Evolutionary conservation across 92 coral and sea anemone species (phyloP), one percentile per base, ranked within the genome.

Genomic region (Porites evermanni): DNA sequence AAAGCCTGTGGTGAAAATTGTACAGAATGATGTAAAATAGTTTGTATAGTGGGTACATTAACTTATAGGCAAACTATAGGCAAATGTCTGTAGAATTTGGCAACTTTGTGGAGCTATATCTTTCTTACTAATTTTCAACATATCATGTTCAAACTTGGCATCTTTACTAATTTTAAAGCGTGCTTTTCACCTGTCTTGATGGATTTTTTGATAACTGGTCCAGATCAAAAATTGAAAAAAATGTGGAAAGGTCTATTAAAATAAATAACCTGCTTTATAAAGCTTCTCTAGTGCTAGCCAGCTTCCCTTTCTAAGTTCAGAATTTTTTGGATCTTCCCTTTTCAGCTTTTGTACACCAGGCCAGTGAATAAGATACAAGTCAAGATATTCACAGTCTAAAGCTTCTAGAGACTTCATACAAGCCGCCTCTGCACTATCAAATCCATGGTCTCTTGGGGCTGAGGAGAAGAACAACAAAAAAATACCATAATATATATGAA

Each of bases 361-460:
- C 98, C 98, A 96, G 85, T 96, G 98, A 51, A 96, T 94, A 12
- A 96, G 89, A 74, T 96, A 94, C 79, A 96, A 80, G 71, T 96
- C 98, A n/a, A 96, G 83, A 75, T 96, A 94, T 14, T 88, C 94
- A 74, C 98, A 91, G 75, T 79, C 90, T 17, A 96, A 93, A 38
- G 81, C 88, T 70, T 94, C 83, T 9, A 96, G 71, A 2, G 98
- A 92, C 67, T 91, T 83, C 80, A 77, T 58, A 79, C 94, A 94
- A 12, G 96, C 98, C 50, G 81, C 85, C 59, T 96, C 87, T 51
- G 98, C 92, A 12, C 87, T 67, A 44, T 89, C 98, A 65, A 86
- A 87, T 13, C 98, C 98, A 84, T 94, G 98, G 53, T 93, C 95
- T 68, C 88, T 90, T 26, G 98, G 98, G n/a, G 92, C 98, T 96